These are phyloP conservation scores for Hydropotes inermis DNA, from an alignment of 2,113 vertebrate species.

Conservation along the genomic window DNA sequence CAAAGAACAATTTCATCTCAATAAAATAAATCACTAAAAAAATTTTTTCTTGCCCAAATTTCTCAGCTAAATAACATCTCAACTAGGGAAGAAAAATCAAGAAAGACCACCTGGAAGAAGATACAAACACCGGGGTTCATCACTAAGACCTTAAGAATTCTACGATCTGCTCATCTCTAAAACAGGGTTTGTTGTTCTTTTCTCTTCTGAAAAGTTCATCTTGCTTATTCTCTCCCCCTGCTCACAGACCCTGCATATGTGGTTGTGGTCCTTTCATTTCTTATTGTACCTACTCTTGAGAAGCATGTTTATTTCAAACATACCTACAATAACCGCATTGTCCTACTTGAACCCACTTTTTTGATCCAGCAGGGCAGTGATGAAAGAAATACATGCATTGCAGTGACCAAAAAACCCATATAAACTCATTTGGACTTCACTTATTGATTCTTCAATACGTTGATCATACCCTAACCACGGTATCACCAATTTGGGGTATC, in stretches of 20 bases:
- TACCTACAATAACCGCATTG: too few species aligned
- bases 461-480: neutral
- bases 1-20: neutral
- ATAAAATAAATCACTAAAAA: neutral
- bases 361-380: neutral
- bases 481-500: neutral
- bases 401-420: neutral
- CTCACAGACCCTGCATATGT: neutral
- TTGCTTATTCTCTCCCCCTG: neutral
- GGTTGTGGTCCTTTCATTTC: neutral
- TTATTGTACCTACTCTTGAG: neutral
- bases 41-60: neutral
- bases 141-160: neutral
- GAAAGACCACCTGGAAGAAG: neutral
- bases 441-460: neutral
- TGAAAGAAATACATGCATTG: neutral
- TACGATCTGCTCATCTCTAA: neutral
- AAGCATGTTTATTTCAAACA: neutral
- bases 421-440: neutral
- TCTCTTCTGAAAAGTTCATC: neutral
- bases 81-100: neutral
- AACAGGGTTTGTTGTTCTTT: neutral
- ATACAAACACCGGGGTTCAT: neutral
- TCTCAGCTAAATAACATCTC: conserved; percentile 17
- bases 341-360: neutral